A percentile compares a stretch with the other conserved stretches of the same genome.
These are phyloP conservation scores for Muscicapa striata DNA, from an alignment of 2,797 vertebrate genomes.

Conservation along the genomic window DNA sequence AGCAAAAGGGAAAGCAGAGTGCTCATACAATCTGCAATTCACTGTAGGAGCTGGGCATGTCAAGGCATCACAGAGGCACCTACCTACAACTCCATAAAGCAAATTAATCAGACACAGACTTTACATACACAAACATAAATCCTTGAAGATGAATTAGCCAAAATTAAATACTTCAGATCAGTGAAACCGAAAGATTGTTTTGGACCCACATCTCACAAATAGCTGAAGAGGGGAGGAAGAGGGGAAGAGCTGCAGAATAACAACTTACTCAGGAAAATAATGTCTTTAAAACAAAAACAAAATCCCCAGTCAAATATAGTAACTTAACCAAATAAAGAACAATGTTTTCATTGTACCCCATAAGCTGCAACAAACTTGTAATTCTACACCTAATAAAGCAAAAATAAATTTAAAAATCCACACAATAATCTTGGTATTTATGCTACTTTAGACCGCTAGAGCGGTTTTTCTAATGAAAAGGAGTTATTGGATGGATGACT, in stretches of 20 bases:
- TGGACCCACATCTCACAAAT: not conserved
- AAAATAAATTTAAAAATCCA: fast-evolving
- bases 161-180: not conserved
- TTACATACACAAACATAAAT: not conserved
- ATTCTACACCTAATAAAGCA: not conserved
- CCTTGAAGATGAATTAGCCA: not conserved
- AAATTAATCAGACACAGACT: not conserved
- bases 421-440: not conserved
- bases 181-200: not conserved
- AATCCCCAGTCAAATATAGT: not conserved
- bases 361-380: not conserved
- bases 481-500: not conserved
- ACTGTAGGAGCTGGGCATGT: not conserved
- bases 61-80: not conserved
- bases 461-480: not conserved
- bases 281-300: not conserved
- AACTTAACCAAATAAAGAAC: not conserved
- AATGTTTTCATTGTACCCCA: not conserved
- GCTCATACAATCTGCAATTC: not conserved
- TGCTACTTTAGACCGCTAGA: not conserved
- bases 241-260: not conserved
- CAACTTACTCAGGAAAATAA: not conserved
- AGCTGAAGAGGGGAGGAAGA: not conserved
- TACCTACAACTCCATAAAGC: not conserved
- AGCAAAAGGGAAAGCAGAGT: not conserved